Evolutionary conservation across 2,888 invertebrate genomes (phyloP).

Genomic region (Nemotelus nigrinus): DNA sequence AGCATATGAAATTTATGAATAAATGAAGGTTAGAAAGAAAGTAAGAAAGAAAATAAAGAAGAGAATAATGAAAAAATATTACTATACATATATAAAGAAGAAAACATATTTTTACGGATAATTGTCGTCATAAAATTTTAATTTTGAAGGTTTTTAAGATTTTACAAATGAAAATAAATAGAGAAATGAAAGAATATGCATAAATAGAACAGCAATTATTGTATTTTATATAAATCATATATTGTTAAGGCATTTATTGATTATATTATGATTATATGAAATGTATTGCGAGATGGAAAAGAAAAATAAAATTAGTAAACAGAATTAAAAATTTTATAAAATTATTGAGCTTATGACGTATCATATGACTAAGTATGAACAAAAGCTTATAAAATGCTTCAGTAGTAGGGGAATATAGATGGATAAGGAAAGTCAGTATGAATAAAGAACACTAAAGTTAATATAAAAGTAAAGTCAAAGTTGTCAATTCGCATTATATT

Average conservation of each 20-base stretch:
- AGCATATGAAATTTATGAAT: not conserved
- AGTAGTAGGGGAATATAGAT: too few relatives aligned
- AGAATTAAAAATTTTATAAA: too few relatives aligned
- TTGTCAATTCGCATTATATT: too few relatives aligned
- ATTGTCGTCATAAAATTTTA: constrained; percentile 18
- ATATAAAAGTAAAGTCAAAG: too few relatives aligned
- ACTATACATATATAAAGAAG: not conserved
- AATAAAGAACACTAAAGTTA: too few relatives aligned
- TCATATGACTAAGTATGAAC: too few relatives aligned
- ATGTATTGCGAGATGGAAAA: too few relatives aligned
- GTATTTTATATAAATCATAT: constrained; percentile 43
- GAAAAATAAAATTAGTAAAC: too few relatives aligned
- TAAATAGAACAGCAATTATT: constrained; percentile 16
- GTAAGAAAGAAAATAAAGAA: not conserved
- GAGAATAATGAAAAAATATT: too few relatives aligned
- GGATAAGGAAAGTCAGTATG: too few relatives aligned
- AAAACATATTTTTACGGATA: constrained; percentile 21
- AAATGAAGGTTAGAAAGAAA: not conserved
- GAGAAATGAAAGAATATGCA: constrained; percentile 11
- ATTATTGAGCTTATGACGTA: too few relatives aligned
- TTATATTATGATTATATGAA: not conserved
- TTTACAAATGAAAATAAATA: constrained; percentile 11
- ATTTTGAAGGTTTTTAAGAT: constrained; percentile 13
- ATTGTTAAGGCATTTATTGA: constrained; percentile 47
- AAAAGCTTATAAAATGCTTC: too few relatives aligned